A percentile compares a stretch with the other conserved stretches of the same genome.
Evolutionary conservation across 2,797 vertebrate species (phyloP).

Genomic region (Sylvia borin): DNA sequence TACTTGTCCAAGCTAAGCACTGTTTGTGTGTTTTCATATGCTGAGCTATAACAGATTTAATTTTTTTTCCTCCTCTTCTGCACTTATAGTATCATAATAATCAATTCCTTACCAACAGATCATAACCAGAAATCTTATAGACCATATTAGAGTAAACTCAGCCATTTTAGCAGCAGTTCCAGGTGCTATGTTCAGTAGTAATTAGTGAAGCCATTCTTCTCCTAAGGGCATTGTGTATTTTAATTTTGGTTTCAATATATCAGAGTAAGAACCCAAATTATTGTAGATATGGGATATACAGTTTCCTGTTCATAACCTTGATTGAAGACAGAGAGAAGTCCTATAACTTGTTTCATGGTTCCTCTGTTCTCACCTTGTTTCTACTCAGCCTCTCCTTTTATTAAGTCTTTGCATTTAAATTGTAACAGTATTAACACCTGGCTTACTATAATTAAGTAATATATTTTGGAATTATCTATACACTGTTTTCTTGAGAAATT

Average conservation of each 20-base stretch:
- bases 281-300: background rate
- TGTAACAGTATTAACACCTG: background rate
- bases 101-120: background rate
- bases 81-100: background rate
- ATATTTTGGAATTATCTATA: background rate
- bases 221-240: background rate
- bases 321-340: background rate
- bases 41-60: background rate
- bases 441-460: background rate
- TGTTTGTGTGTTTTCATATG: background rate
- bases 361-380: background rate
- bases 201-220: background rate
- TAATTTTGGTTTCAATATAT: background rate
- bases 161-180: background rate
- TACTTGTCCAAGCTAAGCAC: background rate
- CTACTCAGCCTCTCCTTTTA: background rate
- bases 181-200: background rate
- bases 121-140: background rate
- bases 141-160: background rate
- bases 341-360: background rate
- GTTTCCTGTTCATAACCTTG: background rate
- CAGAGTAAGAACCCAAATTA: background rate
- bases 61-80: background rate
- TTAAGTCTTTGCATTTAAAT: background rate
- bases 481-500: background rate